Base-by-base conservation (phyloP, 2,113 vertebrate species). In the Brachyistius frenatus region DNA sequence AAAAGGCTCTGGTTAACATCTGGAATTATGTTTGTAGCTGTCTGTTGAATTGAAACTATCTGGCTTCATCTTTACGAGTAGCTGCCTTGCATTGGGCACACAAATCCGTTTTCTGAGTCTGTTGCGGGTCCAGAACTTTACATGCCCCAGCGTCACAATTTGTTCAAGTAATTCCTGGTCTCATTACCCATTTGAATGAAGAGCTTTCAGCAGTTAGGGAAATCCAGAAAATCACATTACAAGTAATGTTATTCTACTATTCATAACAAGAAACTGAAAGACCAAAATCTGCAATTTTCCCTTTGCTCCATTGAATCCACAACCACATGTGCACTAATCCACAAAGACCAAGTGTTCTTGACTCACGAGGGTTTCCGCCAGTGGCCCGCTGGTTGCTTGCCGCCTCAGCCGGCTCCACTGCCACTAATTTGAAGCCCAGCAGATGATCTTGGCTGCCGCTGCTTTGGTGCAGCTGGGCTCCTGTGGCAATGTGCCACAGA, bases 381-480 rank as follows among this genome's bases (percentile, higher is more conserved):
- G 55, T 86, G 78, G 73, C 73, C 52, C 10, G 7, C 37, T 64
- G 35, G 64, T 80, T 67, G 76, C 80, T 54, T 57, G 66, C 65
- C 74, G 62, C 49, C 55, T 44, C 7, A 32, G 75, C 61, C 37
- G 23, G 57, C 71, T 66, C 39, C 63, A 52, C 16, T 80, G 86
- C 54, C 73, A 75, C 80, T 68, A 83, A 70, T 78, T 73, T 78
- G 78, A 76, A 84, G 55, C 66, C 68, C 69, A 41, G 50, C 62
- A 78, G 84, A 91, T 76, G 80, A 89, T 87, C 58, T 88, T 90
- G 86, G 81, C 92, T 80, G 73, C 55, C 71, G 82, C 36, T 50
- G 81, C 70, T 76, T 52, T 23, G 36, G 73, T 89, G 81, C 91
- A 93, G 92, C 90, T 91, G 89, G 79, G 66, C 63, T 64, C 11